Evolutionary conservation across 2,797 vertebrate species (phyloP).

Genomic region (Galago senegalensis): DNA sequence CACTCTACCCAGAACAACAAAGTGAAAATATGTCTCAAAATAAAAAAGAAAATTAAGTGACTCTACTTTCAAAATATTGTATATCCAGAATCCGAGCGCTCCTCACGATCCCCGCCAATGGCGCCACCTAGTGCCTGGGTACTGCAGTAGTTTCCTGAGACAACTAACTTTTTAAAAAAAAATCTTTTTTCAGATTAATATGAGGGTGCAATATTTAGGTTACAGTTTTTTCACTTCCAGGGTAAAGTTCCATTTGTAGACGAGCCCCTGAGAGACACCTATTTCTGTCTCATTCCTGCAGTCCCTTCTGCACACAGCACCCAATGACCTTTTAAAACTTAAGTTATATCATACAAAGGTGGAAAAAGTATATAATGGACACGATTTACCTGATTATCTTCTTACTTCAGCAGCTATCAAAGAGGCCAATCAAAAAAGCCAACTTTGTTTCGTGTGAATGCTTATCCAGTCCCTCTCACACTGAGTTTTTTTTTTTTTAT

Average conservation of each 20-base stretch:
- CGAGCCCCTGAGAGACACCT: no score
- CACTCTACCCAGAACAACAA: no score
- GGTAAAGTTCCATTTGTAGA: no score
- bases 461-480: background rate
- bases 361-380: background rate
- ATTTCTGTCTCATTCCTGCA: rapidly evolving
- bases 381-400: background rate
- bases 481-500: background rate
- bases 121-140: background rate
- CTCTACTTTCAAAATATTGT: background rate
- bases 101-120: background rate
- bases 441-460: background rate
- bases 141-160: background rate
- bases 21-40: no score
- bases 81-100: background rate
- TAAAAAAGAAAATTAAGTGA: background rate
- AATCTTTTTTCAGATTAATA: no score
- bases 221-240: no score
- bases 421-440: background rate
- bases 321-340: background rate
- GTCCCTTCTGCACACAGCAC: background rate
- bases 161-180: background rate
- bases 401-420: background rate
- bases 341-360: background rate
- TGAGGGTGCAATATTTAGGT: no score